Base-by-base conservation (phyloP, 2,888 invertebrate species). In the Onchidella celtica region DNA sequence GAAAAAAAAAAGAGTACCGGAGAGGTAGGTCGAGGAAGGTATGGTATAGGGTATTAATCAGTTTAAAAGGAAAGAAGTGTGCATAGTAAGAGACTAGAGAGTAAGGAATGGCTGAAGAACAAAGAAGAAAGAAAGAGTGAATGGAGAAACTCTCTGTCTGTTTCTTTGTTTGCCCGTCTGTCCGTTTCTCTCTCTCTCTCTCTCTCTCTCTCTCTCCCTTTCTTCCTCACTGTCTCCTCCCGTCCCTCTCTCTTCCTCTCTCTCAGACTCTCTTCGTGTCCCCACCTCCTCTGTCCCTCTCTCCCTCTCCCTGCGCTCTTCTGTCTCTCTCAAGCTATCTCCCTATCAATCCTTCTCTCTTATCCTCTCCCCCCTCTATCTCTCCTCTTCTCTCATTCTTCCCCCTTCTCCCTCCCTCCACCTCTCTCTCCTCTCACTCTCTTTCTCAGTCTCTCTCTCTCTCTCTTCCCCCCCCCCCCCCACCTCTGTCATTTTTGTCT, bases 121-220 rank as follows among this genome's bases (percentile, higher is more conserved):
- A n/a, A n/a, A n/a, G n/a, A n/a, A n/a, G n/a, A n/a, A n/a, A n/a
- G n/a, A n/a, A n/a, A n/a, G n/a, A n/a, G n/a, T n/a, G n/a, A n/a
- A n/a, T n/a, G n/a, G n/a, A n/a, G n/a, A n/a, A n/a, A n/a, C n/a
- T n/a, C n/a, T n/a, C n/a, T n/a, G n/a, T n/a, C n/a, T n/a, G n/a
- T n/a, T n/a, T n/a, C n/a, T n/a, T 21, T 29, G 17, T 29, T 21
- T 66, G n/a, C 21, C 32, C 21, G 4, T 27, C 66, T 29, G 29
- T 66, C 66, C 34, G 4, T 36, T 63, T 75, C 75, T 63, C 63
- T 75, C 63, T 63, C 63, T 63, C 63, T 75, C 36, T 57, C 61
- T 74, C 74, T 61, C 76, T 76, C 29, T 66, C 65, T 63, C 55
- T 76, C 40, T 29, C 40, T 47, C 32, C 32, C 32, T 17, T 24